Base-by-base conservation (phyloP, 2,888 invertebrate species). In the Idaea straminata region DNA sequence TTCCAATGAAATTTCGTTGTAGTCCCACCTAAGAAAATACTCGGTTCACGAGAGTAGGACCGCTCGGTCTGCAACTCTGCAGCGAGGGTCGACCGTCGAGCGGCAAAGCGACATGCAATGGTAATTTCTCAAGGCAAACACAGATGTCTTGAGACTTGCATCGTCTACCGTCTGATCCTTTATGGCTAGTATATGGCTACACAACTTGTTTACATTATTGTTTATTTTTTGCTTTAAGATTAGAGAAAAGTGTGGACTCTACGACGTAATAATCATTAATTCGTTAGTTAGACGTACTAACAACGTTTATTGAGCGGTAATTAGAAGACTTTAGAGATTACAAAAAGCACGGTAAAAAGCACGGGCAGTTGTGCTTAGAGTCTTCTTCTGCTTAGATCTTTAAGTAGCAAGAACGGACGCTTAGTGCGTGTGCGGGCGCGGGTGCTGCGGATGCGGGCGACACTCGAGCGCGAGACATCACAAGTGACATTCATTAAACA, bases 401-500 rank as follows among this genome's bases (percentile, higher is more conserved):
- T 6, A 38, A 38, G 47, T 47, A 10, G 10, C 13, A 47, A 10
- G 47, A 6, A 47, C 0, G 47, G 6, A 25, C 25, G 25, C n/a
- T n/a, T n/a, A n/a, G n/a, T 38, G 38, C 38, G 38, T 38, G 38
- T n/a, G n/a, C n/a, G 6, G 36, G 36, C 36, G 36, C 36, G 5
- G 36, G 36, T 6, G 36, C 35, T 15, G 15, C 5, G 59, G 61
- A 35, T 36, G 35, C 65, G 64, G 62, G 67, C 69, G 73, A 68
- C 74, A 68, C 71, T 74, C 68, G 67, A 74, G 72, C 70, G 72
- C 75, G 72, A 72, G 72, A 72, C 72, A 77, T 63, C 66, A 68
- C 70, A 72, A 84, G 83, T 83, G 83, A 86, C 83, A 83, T 84
- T 86, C 85, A 85, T 85, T 84, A 86, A 77, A 82, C 81, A 84